Evolutionary conservation across 2,113 vertebrate species (phyloP).

Genomic region (Rostratula benghalensis): DNA sequence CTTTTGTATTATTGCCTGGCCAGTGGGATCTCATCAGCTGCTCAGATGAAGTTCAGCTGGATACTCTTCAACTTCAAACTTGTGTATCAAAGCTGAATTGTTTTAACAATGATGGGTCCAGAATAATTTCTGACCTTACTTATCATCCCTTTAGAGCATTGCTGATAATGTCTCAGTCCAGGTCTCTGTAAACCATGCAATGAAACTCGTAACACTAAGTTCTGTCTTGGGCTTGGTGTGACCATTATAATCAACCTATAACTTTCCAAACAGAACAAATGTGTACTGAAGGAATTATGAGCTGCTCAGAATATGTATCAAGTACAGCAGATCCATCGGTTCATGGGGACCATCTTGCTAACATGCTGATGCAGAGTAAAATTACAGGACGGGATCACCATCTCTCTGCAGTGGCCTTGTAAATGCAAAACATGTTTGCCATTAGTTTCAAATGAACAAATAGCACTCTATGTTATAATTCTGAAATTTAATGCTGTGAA

Average conservation of each 20-base stretch:
- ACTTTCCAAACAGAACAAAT: conserved; percentile 16
- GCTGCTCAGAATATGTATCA: background rate
- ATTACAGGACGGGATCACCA: background rate
- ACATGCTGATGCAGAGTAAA: background rate
- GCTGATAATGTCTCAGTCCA: background rate
- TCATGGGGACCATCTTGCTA: background rate
- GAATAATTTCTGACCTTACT: conserved; percentile 47
- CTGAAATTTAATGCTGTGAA: background rate
- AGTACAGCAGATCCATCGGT: background rate
- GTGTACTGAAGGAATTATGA: conserved; percentile 5
- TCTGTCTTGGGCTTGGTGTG: background rate
- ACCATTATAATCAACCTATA: background rate
- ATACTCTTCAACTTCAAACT: conserved; percentile 6
- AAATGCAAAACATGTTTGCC: background rate
- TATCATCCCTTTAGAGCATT: background rate
- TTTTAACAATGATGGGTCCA: background rate
- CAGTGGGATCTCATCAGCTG: background rate
- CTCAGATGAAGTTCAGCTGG: background rate
- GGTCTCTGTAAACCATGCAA: background rate
- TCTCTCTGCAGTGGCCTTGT: background rate
- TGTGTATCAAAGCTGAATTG: background rate
- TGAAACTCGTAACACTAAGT: conserved; percentile 33
- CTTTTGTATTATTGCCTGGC: background rate
- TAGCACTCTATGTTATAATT: background rate
- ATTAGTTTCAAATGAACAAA: background rate